Evolutionary conservation across 1,140 invertebrate species (phyloP), one percentile per base, ranked within the genome.

Genomic region (Coptotermes formosanus): DNA sequence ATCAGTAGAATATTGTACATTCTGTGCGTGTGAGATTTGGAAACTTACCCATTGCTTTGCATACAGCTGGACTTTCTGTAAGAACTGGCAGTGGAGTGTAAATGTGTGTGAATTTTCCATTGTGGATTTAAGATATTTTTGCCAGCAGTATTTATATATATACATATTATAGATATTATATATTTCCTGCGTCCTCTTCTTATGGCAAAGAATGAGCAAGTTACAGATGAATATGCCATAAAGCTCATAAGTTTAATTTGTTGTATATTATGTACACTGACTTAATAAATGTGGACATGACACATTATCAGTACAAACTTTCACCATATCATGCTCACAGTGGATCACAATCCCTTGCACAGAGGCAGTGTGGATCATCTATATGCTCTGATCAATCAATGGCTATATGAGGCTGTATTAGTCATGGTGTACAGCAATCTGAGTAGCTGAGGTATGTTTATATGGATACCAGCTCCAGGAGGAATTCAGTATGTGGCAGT

Each of bases 121-220:
- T 75, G 64, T 75, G 64, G 14, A 75, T 75, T 30, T 75, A 75
- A 75, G 64, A 75, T 75, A 75, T 75, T 75, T 75, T 75, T 75
- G 64, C 64, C 64, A 75, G 64, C 64, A 75, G 64, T 75, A 75
- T 75, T 75, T 75, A 75, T 75, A 75, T 75, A 75, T 30, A 75
- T 75, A 75, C 19, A 55, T 55, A 55, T 55, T 55, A 55, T 55
- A 55, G 52, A 55, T 55, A 55, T 55, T 55, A 48, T 48, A 64
- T 64, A 64, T 64, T 21, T 64, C n/a, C 16, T 3, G 1, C n/a
- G 30, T 25, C 64, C 64, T 25, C 8, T 75, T 30, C 64, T 75
- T 75, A 30, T 75, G 64, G 64, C 64, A 75, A 75, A 75, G 64
- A 75, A 75, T 75, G 64, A 75, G 64, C 64, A 75, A 75, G n/a